Evolutionary conservation across 2,113 vertebrate genomes (phyloP), one percentile per base, ranked within the genome.

Genomic region (Strix uralensis): DNA sequence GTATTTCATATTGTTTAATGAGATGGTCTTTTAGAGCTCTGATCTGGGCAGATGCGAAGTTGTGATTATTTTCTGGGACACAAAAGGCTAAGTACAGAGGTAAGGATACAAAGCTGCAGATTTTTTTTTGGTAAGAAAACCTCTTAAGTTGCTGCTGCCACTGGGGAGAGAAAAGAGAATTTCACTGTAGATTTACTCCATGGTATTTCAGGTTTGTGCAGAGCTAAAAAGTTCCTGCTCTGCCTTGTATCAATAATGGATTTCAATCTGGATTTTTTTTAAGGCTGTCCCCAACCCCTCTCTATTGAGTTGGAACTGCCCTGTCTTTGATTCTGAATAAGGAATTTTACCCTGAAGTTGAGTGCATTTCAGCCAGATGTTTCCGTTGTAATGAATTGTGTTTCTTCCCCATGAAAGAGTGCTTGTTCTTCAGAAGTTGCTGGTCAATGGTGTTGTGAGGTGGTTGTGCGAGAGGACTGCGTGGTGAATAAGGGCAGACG

Each of bases 251-350:
- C 1, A 3, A 4, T 40, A 19, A 7, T 55, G 52, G 58, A 47
- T 62, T 91, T 46, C 34, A 51, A 7, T 27, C 19, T 26, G 34
- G 18, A 26, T 38, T 51, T 46, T 51, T 46, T 71, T 42, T 26
- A 55, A 44, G 61, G 10, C 67, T 79, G 49, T 22, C 26, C 13
- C 7, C 0, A 0, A 15, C 12, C 16, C 44, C 1, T 2, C 22
- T 81, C 54, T 47, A 0, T 49, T 2, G 27, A 61, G 27, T 21
- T 61, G 67, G 57, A 80, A 27, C 57, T 71, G 23, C 19, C 54
- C 63, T 26, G 13, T 22, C 32, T 49, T 51, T 21, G 34, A 38
- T 36, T 52, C 51, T 23, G 47, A 66, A 13, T 5, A 32, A 49
- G 46, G 67, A 62, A 25, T 75, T 88, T 59, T 26, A 25, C 36